Percentiles rank a stretch among this genome's conserved stretches.
Evolutionary conservation across 1,140 invertebrate species (phyloP).

Genomic region (Euura lappo): DNA sequence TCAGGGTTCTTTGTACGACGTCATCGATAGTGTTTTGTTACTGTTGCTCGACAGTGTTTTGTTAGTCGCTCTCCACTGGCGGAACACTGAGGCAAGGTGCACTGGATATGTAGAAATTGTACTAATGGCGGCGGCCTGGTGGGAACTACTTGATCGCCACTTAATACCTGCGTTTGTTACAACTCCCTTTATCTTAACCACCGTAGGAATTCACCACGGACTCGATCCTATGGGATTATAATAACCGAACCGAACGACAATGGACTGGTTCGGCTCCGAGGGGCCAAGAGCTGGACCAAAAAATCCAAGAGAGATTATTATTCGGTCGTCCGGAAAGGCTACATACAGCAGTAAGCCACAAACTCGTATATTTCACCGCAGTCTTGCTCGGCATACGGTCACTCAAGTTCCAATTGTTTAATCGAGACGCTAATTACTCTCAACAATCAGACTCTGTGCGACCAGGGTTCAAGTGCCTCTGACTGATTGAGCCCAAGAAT

Average conservation of each 20-base stretch:
- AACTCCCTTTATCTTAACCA: constrained; percentile 26
- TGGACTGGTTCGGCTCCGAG: neutral
- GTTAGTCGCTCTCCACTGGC: constrained; percentile 22
- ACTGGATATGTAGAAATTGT: neutral
- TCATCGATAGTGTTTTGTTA: constrained; percentile 56
- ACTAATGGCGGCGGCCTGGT: constrained; percentile 42
- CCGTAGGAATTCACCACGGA: constrained; percentile 17
- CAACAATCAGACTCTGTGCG: neutral
- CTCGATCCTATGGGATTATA: too few species aligned
- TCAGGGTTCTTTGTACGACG: constrained; percentile 32
- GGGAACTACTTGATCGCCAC: constrained; percentile 56
- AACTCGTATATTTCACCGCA: neutral
- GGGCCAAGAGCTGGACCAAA: constrained; percentile 19
- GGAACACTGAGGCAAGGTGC: constrained; percentile 3
- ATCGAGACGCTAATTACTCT: constrained; percentile 53
- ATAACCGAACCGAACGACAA: neutral
- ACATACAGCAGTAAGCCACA: constrained; percentile 32
- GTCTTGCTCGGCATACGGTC: constrained; percentile 1
- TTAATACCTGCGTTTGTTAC: constrained; percentile 13
- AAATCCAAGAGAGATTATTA: constrained; percentile 42
- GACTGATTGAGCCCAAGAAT: too few species aligned
- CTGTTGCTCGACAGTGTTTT: constrained; percentile 47
- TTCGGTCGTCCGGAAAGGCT: constrained; percentile 55
- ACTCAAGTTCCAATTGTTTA: constrained; percentile 27
- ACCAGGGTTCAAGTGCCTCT: too few species aligned